Base-by-base conservation (phyloP, 2,797 vertebrate species). In the Spheniscus humboldti region DNA sequence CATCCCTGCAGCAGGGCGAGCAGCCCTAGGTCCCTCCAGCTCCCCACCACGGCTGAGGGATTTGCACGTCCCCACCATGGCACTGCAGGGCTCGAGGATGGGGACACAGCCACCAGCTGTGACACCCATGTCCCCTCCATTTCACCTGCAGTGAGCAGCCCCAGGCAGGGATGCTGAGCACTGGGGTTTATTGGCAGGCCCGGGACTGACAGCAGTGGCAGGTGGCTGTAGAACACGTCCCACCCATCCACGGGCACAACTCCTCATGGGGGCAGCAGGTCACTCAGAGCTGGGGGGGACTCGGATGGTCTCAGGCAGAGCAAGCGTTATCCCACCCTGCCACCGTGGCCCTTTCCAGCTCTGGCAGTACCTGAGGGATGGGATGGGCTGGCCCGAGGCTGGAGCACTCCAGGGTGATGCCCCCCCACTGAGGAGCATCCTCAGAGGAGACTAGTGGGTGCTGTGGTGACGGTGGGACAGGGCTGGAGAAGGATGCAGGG, bases 321-420 rank as follows among this genome's bases (percentile, higher is more conserved):
- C 5, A 5, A 0, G 1, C 1, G 2, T 48, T 55, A 31, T 43
- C 72, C 41, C 39, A 18, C 37, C 19, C 59, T 56, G 33, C 30
- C 30, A 35, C 25, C 0, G 0, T 37, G 14, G 31, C 41, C 18
- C 15, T n/a, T 55, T 55, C 24, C 27, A 62, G 60, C 33, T 79
- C 16, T n/a, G 10, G 6, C 7, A 7, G 62, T 31, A 17, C 24
- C 8, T 15, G 24, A 16, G 20, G 39, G 31, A n/a, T 33, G 18
- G 47, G 9, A 17, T n/a, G 30, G 67, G 8, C 7, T 48, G 53
- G 17, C 11, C 2, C 2, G 3, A 23, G 37, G 50, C 59, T 63
- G 50, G 47, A 50, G 41, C 41, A 55, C 24, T 15, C 5, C 7
- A 20, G 30, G 19, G 17, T 7, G 1, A 7, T 24, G 13, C 9